phyloP scores from a whole-genome alignment of 2,888 invertebrate species.

The Amorpha juglandis region DNA sequence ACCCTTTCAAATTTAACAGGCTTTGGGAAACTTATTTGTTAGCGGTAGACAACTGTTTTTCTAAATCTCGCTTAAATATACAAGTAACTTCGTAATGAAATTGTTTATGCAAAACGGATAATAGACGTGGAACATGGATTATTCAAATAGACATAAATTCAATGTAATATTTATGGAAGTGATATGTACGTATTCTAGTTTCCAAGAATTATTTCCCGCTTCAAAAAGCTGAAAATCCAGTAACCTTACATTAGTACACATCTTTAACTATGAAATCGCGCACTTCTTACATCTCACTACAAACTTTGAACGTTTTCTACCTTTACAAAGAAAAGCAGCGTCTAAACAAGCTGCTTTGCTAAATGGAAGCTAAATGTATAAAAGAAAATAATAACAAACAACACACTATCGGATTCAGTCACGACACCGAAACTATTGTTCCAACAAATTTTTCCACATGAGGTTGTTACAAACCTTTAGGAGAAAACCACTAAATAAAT shows the following conservation, averaged over 20 bases:
- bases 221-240: neutral
- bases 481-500: constrained; percentile 7
- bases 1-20: constrained; percentile 72
- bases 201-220: neutral
- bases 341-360: constrained; percentile 8
- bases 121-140: neutral
- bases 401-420: neutral
- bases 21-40: constrained; percentile 58
- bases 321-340: neutral
- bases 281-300: neutral
- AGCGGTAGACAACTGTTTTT: constrained; percentile 41
- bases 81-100: constrained; percentile 28
- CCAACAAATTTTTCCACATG: constrained; percentile 2
- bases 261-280: constrained; percentile 1
- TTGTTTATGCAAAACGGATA: neutral
- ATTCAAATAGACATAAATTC: neutral
- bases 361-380: neutral
- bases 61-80: constrained; percentile 32
- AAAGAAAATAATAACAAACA: neutral
- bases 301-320: neutral
- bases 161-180: neutral
- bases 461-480: neutral
- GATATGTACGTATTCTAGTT: neutral
- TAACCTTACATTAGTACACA: neutral
- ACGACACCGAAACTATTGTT: neutral